Base-by-base conservation (phyloP, 2,797 vertebrate genomes). In the Pempheris klunzingeri region DNA sequence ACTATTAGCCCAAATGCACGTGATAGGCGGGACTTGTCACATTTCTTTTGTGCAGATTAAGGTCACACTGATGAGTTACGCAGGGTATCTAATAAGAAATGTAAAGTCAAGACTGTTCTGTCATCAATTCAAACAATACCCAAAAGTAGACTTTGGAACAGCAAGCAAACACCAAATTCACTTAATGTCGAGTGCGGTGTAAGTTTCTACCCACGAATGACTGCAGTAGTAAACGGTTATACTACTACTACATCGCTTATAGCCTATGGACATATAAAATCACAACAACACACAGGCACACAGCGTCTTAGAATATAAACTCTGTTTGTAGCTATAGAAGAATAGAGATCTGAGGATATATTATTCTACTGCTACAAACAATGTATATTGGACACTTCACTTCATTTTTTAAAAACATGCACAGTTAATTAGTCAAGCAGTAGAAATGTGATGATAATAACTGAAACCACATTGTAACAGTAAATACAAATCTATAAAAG, bases 81-180 rank as follows among this genome's bases (percentile, higher is more conserved):
- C 41, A 24, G 46, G 30, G 64, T 41, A 58, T 74, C 28, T 71
- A 46, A 58, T 52, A 38, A 77, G 72, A 67, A 80, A 54, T 50
- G 43, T 53, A 53, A 55, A 57, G 52, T 68, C 60, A 49, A 73
- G 62, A 71, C 78, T 70, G 50, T 39, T 70, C 52, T 44, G 60
- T 69, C 73, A 66, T 61, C 46, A 46, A 88, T 80, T 79, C 59
- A 79, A 77, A 77, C 49, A 67, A n/a, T n/a, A n/a, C n/a, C n/a
- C n/a, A n/a, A n/a, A n/a, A n/a, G 70, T 32, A n/a, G 57, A 66
- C 61, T 53, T 43, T 44, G 70, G 30, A 75, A 52, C 32, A 13
- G 63, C 5, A 18, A 69, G 62, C 54, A 60, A 78, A 74, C 32
- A 50, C 9, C 36, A 14, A 60, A 69, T 77, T 71, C 38, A 82